phyloP scores from a whole-genome alignment of 2,797 vertebrate genomes.

The Eptatretus atami region DNA sequence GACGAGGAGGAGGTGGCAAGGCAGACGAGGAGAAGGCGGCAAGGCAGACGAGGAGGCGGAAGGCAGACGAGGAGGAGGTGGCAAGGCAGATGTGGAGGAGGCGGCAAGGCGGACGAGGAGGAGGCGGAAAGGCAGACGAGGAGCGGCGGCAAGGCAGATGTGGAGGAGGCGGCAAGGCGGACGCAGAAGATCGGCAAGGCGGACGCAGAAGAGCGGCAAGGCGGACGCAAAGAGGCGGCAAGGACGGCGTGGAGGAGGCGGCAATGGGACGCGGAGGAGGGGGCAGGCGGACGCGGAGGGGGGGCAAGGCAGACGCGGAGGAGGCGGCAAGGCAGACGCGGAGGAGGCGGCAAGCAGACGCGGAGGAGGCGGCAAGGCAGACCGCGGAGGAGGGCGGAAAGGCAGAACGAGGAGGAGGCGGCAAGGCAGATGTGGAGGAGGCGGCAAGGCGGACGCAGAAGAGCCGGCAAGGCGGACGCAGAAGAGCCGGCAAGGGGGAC shows the following conservation, averaged over 20 bases:
- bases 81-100: not conserved
- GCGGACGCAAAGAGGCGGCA: too few species aligned
- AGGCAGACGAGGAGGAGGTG: not conserved
- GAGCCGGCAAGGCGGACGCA: not conserved
- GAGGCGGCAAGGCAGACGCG: too few species aligned
- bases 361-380: not conserved
- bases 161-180: not conserved
- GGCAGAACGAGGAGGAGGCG: not conserved
- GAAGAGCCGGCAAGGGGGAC: not conserved
- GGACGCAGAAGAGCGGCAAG: not conserved
- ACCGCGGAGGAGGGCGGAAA: not conserved
- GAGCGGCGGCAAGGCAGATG: not conserved
- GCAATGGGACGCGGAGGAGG: too few species aligned
- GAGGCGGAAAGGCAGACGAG: not conserved
- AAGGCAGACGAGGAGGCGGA: too few species aligned
- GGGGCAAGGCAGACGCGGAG: too few species aligned
- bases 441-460: not conserved
- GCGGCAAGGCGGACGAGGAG: not conserved
- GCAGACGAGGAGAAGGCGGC: not conserved
- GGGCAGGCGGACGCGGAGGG: too few species aligned
- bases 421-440: not conserved
- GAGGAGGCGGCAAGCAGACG: not conserved
- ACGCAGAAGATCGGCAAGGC: not conserved
- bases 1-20: not conserved
- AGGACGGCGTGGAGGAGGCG: too few species aligned